Conservation (phyloP, 2,888 invertebrate genomes). For the Apamea monoglypha region DNA sequence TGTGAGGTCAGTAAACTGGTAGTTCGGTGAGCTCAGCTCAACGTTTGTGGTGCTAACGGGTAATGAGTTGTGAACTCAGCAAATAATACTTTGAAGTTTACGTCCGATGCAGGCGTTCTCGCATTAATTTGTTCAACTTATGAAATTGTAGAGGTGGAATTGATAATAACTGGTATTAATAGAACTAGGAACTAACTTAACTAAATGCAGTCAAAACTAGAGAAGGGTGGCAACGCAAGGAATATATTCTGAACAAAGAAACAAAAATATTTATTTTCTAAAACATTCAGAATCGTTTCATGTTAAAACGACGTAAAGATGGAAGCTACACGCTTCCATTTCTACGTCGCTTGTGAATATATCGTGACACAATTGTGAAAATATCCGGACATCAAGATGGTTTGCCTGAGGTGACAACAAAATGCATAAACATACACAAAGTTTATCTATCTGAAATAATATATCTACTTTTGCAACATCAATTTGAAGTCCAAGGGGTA, state of each 20-base stretch:
- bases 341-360: neutral
- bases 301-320: neutral
- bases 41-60: slow-evolving; percentile 49
- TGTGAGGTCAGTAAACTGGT: slow-evolving; percentile 20
- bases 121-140: slow-evolving; percentile 19
- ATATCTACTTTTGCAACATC: slow-evolving; percentile 22
- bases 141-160: neutral
- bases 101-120: slow-evolving; percentile 35
- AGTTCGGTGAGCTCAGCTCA: slow-evolving; percentile 59
- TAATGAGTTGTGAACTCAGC: slow-evolving; percentile 72
- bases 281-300: neutral
- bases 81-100: slow-evolving; percentile 68
- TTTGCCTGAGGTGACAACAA: neutral
- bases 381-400: neutral
- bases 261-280: neutral
- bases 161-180: slow-evolving; percentile 8
- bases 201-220: neutral
- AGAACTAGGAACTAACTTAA: neutral
- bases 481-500: slow-evolving; percentile 16
- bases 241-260: neutral
- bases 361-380: neutral
- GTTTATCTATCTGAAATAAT: slow-evolving; percentile 2
- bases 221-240: neutral
- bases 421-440: neutral
- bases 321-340: neutral